Conservation (phyloP, 1,140 invertebrate genomes). For the Chironomus tepperi region DNA sequence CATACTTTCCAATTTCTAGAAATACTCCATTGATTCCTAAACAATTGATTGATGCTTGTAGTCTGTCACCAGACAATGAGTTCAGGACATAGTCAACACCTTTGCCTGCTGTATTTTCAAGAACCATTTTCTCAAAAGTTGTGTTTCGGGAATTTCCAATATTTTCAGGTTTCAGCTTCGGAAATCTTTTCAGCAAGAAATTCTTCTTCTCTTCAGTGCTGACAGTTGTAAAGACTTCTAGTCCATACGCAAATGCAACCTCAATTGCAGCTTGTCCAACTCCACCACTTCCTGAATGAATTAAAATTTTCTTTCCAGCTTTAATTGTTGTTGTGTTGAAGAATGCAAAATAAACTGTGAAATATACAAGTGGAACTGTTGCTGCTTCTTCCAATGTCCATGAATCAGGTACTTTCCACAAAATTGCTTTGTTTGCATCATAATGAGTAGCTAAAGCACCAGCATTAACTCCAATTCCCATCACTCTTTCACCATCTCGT, state of each 20-base stretch:
- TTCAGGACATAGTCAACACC: constrained; percentile 55
- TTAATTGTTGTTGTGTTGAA: constrained; percentile 51
- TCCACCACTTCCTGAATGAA: constrained; percentile 80
- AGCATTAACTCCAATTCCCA: constrained; percentile 52
- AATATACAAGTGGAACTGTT: constrained; percentile 78
- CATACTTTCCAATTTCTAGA: constrained; percentile 51
- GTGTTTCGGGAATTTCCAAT: constrained; percentile 49
- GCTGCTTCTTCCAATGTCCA: constrained; percentile 84
- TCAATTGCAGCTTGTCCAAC: constrained; percentile 79
- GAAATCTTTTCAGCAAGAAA: constrained; percentile 66
- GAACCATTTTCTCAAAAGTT: constrained; percentile 46
- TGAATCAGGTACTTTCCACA: constrained; percentile 69
- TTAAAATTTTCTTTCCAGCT: constrained; percentile 62
- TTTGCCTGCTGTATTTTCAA: constrained; percentile 42
- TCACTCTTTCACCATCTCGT: constrained; percentile 52
- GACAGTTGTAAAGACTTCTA: constrained; percentile 66
- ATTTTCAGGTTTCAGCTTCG: constrained; percentile 47
- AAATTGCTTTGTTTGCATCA: constrained; percentile 46
- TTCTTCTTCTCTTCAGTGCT: constrained; percentile 63
- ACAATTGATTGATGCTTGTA: constrained; percentile 52
- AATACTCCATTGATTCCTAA: constrained; percentile 46
- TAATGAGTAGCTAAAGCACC: constrained; percentile 47
- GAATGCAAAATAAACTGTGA: constrained; percentile 76
- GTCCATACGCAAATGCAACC: constrained; percentile 60
- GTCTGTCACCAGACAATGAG: constrained; percentile 51